These are phyloP conservation scores for Donacobius atricapilla DNA, from an alignment of 2,113 vertebrate genomes.

Conservation along the genomic window DNA sequence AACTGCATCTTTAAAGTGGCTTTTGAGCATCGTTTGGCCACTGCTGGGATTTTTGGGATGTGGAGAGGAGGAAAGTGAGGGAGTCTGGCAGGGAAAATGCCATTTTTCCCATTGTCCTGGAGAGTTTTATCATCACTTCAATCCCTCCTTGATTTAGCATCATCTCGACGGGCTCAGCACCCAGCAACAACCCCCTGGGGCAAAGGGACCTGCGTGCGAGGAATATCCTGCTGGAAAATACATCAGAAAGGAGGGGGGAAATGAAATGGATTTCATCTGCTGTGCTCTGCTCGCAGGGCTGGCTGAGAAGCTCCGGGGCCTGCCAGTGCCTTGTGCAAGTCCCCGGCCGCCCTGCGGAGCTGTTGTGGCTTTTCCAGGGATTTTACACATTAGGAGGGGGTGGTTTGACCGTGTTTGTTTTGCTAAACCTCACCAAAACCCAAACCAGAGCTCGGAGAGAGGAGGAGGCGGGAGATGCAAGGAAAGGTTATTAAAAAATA, in stretches of 20 bases:
- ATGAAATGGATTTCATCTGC: neutral
- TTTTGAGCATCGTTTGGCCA: neutral
- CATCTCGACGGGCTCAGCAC: fast-evolving
- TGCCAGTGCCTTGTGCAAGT: neutral
- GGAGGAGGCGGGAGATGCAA: neutral
- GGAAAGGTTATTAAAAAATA: neutral
- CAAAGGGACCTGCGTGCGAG: neutral
- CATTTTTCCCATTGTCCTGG: neutral
- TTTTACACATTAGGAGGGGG: constrained; percentile 58
- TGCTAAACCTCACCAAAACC: constrained; percentile 58
- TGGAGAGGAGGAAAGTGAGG: neutral
- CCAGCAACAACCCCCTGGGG: neutral
- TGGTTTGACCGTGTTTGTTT: constrained; percentile 68
- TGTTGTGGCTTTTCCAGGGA: constrained; percentile 50
- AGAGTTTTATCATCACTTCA: neutral
- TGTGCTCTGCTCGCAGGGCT: neutral
- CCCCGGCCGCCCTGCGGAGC: constrained; percentile 29
- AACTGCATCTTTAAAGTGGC: neutral
- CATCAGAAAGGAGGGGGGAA: neutral
- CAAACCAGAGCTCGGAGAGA: neutral
- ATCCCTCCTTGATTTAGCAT: constrained; percentile 3
- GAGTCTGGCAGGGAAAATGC: neutral
- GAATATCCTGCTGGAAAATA: neutral
- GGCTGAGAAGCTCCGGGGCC: neutral
- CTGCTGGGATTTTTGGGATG: neutral